Evolutionary conservation across 2,797 vertebrate genomes (phyloP).

Genomic region (Sebastolobus alascanus): DNA sequence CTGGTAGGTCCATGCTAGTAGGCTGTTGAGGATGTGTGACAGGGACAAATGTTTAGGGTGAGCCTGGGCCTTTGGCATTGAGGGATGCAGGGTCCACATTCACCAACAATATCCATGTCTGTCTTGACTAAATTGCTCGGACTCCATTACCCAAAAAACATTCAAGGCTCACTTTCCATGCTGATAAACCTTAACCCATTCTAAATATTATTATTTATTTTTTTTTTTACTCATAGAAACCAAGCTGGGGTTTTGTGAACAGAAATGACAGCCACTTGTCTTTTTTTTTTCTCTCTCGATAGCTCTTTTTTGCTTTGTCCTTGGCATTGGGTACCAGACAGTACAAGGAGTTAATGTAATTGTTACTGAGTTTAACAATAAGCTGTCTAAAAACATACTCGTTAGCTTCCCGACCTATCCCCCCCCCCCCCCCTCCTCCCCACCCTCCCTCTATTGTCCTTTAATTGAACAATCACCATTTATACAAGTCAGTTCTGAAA

Average conservation of each 20-base stretch:
- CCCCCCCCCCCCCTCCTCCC: too few relatives aligned
- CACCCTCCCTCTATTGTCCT: conserved; percentile 42
- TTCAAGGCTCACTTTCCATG: conserved; percentile 80
- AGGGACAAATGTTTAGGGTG: conserved; percentile 42
- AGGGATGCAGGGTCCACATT: conserved; percentile 77
- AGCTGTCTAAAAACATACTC: conserved; percentile 60
- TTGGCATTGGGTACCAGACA: conserved; percentile 70
- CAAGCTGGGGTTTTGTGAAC: conserved; percentile 46
- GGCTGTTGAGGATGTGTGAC: conserved; percentile 56
- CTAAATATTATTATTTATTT: neutral
- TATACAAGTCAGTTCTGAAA: conserved; percentile 77
- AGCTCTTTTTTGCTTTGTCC: conserved; percentile 58
- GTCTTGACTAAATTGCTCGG: conserved; percentile 50
- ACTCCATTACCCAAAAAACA: conserved; percentile 75
- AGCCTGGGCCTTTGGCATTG: conserved; percentile 79
- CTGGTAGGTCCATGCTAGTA: conserved; percentile 69
- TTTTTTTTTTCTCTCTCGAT: conserved; percentile 36
- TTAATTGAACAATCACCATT: conserved; percentile 65
- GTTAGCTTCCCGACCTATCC: neutral
- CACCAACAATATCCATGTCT: conserved; percentile 60
- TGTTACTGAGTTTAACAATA: conserved; percentile 57
- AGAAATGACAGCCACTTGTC: conserved; percentile 51
- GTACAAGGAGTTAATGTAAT: conserved; percentile 54
- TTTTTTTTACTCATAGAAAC: conserved; percentile 33
- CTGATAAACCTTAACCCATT: conserved; percentile 56